Conservation (phyloP, 1,140 invertebrate species). For the Drosophila watanabei region DNA sequence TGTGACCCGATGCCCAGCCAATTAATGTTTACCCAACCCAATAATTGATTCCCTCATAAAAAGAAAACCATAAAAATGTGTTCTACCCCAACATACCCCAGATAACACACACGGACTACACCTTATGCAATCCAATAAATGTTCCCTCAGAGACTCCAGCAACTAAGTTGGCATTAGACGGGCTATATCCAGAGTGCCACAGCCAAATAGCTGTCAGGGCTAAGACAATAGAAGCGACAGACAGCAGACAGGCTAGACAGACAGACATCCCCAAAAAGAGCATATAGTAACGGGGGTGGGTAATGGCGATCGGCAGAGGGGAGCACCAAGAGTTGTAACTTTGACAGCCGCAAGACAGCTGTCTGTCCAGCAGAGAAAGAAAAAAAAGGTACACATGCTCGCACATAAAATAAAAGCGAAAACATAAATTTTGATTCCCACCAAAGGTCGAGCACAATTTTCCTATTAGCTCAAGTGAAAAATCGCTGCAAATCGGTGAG, state of each 20-base stretch:
- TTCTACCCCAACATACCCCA: conserved; percentile 16
- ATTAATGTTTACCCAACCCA: conserved; percentile 40
- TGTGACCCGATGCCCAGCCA: conserved; percentile 11
- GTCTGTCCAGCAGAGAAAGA: conserved; percentile 41
- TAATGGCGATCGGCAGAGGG: conserved; percentile 25
- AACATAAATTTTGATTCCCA: conserved; percentile 45
- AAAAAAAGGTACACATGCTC: conserved; percentile 13
- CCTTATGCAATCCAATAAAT: conserved; percentile 34
- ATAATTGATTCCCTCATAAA: conserved; percentile 36
- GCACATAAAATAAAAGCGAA: conserved; percentile 10
- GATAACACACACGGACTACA: conserved; percentile 13
- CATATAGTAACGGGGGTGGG: background rate
- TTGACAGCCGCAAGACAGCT: conserved; percentile 73
- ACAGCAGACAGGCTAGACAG: conserved; percentile 24
- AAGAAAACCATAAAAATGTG: conserved; percentile 18
- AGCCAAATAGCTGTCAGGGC: conserved; percentile 59
- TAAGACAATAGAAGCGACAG: conserved; percentile 39
- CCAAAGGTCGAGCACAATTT: conserved; percentile 71
- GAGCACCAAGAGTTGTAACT: conserved; percentile 43
- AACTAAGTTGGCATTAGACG: conserved; percentile 16
- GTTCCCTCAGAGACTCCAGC: conserved; percentile 7
- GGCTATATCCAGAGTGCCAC: too few relatives aligned
- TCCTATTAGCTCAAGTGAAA: conserved; percentile 76
- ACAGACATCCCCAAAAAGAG: conserved; percentile 38
- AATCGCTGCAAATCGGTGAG: conserved; percentile 49